Evolutionary conservation across 2,797 vertebrate genomes (phyloP), one percentile per base, ranked within the genome.

Genomic region (Orientallactaga sibirica): DNA sequence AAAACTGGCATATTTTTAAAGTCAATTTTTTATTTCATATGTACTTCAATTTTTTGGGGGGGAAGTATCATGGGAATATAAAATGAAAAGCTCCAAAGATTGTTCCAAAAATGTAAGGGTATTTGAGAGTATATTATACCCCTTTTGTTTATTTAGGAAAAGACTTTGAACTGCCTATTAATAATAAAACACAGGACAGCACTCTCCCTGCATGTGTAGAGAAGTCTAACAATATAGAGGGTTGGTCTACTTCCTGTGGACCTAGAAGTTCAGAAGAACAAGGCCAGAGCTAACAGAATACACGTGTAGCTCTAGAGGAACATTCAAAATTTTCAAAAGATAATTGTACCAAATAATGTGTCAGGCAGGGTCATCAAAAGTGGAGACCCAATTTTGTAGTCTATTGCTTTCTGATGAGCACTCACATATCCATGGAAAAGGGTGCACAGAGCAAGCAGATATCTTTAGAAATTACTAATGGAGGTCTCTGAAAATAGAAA

Each of bases 131-230:
- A 79, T 92, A 94, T 76, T 0, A 18, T 41, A 64, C 6, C 25
- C 87, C 86, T 33, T 62, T 81, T 90, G 94, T 77, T 7, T 86
- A 84, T 88, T 90, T 90, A 81, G 29, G 61, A 67, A 89, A 93
- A 58, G 48, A 33, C 48, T 90, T 81, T 90, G 83, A 92, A 66
- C 48, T 48, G 33, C 78, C 58, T 25, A 88, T 95, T 64, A 90
- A 95, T 92, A 96, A 96, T 88, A 92, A 76, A 94, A 88, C 78
- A 93, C 9, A 86, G 22, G 29, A 10, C 58, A 66, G 33, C 64
- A 74, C 24, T 94, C 88, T 79, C 24, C 41, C 29, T 75, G 10
- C 81, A n/a, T 81, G 41, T 73, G 8, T 78, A n/a, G 79, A 92
- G 37, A 18, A 81, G 8, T 41, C 58, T 81, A 84, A 68, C 29